Evolutionary conservation across 1,140 invertebrate genomes (phyloP), one percentile per base, ranked within the genome.

Genomic region (Drosophila pandora): DNA sequence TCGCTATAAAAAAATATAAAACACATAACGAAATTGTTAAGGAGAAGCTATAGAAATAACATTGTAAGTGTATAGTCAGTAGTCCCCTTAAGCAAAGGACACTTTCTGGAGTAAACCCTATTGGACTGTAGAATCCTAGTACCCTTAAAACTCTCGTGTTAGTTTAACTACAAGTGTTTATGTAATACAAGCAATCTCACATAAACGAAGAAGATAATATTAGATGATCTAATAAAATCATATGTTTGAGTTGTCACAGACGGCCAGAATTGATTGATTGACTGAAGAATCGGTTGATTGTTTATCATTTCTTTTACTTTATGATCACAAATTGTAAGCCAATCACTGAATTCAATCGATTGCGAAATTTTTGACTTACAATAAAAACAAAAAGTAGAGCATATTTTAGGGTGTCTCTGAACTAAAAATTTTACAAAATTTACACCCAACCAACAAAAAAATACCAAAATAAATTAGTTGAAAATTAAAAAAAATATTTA

Each of bases 211-310:
- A 78, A 48, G 53, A 63, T 58, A 55, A 47, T 47, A 47, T 37
- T 73, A 74, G 77, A 70, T 56, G 55, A 65, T 45, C 63, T 60
- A 50, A 65, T 12, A 63, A 69, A 70, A 79, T 41, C 41, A n/a
- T 87, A 88, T 79, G 78, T 60, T 87, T 88, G 83, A 82, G 79
- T 87, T 88, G 78, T 83, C 78, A 87, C 69, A 82, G 82, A 87
- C 82, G 87, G 82, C 82, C 5, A 28, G 25, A 5, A 68, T 28
- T 25, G 50, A 72, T 55, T 45, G 32, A 50, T 43, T 43, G 52
- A 62, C 58, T 58, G 47, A 58, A 10, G 13, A 71, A 76, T 75
- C 65, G 67, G 67, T 79, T 79, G 50, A 81, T 81, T 78, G 73
- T 78, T 85, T 48, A 61, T 83, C 55, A 50, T 68, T 76, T 79